Base-by-base conservation (phyloP, 92 coral and sea anemone species). In the Galaxea fascicularis region DNA sequence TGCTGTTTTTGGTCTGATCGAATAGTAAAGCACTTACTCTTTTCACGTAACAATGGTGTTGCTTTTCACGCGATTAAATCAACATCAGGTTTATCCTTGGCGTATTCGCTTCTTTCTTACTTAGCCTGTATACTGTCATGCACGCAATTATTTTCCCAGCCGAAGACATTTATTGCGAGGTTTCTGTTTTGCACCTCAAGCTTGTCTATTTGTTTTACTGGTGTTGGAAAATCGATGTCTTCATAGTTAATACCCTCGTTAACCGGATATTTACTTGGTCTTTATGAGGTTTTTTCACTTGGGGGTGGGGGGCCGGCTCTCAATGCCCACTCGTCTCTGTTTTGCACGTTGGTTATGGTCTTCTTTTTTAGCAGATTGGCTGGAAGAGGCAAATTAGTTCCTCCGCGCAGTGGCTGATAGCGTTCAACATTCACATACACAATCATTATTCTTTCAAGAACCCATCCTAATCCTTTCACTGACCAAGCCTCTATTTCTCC, bases 121-220 rank as follows among this genome's bases (percentile, higher is more conserved):
- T 68, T 27, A 68, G 4, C 28, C 74, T 68, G 74, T 7, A 18
- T 27, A 68, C 74, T 4, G 25, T 68, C 41, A 68, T n/a, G n/a
- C n/a, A n/a, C 74, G n/a, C 18, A 15, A 15, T 75, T 75, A 14
- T 71, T 51, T 24, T 59, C 76, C 76, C 47, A 51, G 65, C 76
- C 76, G 53, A 71, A 71, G 0, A 71, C 11, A 29, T 71, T 71
- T 1, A 71, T 71, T n/a, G 57, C n/a, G n/a, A n/a, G n/a, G n/a
- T n/a, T n/a, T n/a, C n/a, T n/a, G n/a, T n/a, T n/a, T n/a, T n/a
- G n/a, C n/a, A n/a, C n/a, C n/a, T n/a, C n/a, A n/a, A n/a, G n/a
- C n/a, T n/a, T n/a, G n/a, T n/a, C n/a, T n/a, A n/a, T n/a, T n/a
- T n/a, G n/a, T n/a, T n/a, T n/a, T n/a, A n/a, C n/a, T n/a, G n/a